phyloP scores from a whole-genome alignment of 2,113 vertebrate species.

The Pithys albifrons region DNA sequence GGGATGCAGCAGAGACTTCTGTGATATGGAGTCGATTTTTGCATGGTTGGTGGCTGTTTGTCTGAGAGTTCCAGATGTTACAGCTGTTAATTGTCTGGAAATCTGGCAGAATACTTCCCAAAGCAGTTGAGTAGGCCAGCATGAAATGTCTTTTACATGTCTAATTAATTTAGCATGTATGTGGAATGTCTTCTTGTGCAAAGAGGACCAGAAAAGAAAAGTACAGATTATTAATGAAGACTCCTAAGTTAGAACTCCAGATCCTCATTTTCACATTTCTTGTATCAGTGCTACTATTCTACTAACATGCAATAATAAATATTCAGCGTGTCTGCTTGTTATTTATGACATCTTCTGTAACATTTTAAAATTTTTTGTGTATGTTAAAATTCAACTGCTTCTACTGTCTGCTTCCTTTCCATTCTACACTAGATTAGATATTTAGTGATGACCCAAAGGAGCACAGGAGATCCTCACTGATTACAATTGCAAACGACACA shows the following conservation, averaged over 20 bases:
- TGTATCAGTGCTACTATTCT: not conserved
- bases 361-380: not conserved
- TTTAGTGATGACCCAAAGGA: not conserved
- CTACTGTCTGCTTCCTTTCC: not conserved
- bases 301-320: not conserved
- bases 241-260: not conserved
- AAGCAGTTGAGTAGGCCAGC: not conserved
- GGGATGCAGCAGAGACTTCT: not conserved
- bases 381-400: not conserved
- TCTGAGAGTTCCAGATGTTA: conserved; percentile 45
- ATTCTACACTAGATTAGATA: not conserved
- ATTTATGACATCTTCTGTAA: not conserved
- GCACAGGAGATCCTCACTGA: not conserved
- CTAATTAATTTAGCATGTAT: conserved; percentile 21
- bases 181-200: not conserved
- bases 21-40: not conserved
- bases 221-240: not conserved
- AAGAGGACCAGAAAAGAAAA: not conserved
- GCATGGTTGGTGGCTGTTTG: conserved; percentile 13
- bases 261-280: not conserved
- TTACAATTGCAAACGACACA: not conserved
- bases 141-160: not conserved
- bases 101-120: conserved; percentile 40
- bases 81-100: conserved; percentile 43
- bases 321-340: not conserved